These are phyloP conservation scores for Trachelus stipa DNA, from an alignment of 2,888 invertebrate species.

Conservation along the genomic window DNA sequence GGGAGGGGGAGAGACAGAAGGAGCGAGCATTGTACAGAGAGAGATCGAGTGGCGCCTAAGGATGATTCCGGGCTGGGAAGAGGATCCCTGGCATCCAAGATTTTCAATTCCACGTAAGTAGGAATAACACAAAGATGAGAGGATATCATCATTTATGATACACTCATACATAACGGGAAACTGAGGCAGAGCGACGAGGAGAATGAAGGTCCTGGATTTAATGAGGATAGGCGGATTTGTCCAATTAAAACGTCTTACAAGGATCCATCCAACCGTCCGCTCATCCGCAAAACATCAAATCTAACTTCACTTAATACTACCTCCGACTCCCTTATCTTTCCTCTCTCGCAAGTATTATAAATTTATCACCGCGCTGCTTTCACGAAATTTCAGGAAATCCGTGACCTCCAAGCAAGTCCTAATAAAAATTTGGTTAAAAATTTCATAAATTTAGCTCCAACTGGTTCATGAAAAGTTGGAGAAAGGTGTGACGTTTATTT, in stretches of 20 bases:
- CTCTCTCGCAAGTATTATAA: neutral
- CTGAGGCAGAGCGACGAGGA: constrained; percentile 23
- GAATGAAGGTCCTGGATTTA: constrained; percentile 54
- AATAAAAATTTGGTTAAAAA: neutral
- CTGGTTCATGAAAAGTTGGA: neutral
- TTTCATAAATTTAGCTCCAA: neutral
- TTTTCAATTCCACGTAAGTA: constrained; percentile 56
- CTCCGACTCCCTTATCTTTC: neutral
- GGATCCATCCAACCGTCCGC: constrained; percentile 59
- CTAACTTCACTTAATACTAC: constrained; percentile 40
- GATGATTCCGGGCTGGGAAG: neutral
- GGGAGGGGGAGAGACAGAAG: constrained; percentile 1
- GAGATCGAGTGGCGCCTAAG: constrained; percentile 3
- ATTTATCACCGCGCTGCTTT: neutral
- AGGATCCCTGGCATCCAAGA: constrained; percentile 37
- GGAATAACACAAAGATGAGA: constrained; percentile 59
- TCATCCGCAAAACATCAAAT: constrained; percentile 59
- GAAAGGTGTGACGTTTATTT: neutral
- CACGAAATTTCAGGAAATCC: neutral
- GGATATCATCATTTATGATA: constrained; percentile 50
- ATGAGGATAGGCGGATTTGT: constrained; percentile 68
- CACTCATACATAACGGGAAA: constrained; percentile 4
- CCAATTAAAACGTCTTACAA: constrained; percentile 68
- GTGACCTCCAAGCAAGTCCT: neutral
- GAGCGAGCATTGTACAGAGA: neutral